Conservation (phyloP, 1,140 invertebrate species). For the Drosophila hydei region DNA sequence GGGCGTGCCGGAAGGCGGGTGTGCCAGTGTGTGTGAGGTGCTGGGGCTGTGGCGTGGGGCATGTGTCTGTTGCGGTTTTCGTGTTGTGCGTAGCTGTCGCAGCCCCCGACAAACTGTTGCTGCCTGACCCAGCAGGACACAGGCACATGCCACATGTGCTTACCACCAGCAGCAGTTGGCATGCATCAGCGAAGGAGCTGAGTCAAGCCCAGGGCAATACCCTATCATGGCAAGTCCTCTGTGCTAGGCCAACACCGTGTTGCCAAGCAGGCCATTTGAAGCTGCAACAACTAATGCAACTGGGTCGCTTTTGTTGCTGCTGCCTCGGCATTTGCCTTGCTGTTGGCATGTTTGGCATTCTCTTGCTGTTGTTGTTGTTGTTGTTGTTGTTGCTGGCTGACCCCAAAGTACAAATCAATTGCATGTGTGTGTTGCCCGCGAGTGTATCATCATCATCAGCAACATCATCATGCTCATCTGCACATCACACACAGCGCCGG, state of each 20-base stretch:
- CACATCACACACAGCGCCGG: slow-evolving; percentile 33
- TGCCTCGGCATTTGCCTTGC: slow-evolving; percentile 37
- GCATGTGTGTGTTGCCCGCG: slow-evolving; percentile 56
- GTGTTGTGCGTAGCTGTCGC: slow-evolving; percentile 31
- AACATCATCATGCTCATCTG: slow-evolving; percentile 25
- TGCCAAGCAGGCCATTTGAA: not conserved
- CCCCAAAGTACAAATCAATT: slow-evolving; percentile 82
- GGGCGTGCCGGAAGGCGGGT: not conserved
- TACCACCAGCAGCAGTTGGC: not conserved
- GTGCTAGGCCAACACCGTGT: not conserved
- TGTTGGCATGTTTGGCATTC: slow-evolving; percentile 65
- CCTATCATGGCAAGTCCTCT: too few species aligned
- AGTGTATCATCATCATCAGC: slow-evolving; percentile 41
- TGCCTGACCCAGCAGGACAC: slow-evolving; percentile 26
- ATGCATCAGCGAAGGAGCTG: not conserved
- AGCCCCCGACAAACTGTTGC: slow-evolving; percentile 52
- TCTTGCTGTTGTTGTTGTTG: slow-evolving; percentile 38
- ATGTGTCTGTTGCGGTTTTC: slow-evolving; percentile 68
- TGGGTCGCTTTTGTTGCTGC: slow-evolving; percentile 13
- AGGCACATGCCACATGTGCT: slow-evolving; percentile 13
- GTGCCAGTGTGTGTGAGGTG: slow-evolving; percentile 7
- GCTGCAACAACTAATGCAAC: not conserved
- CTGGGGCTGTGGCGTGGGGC: not conserved
- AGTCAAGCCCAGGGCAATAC: too few species aligned
- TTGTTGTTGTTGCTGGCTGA: slow-evolving; percentile 58